Base-by-base conservation (phyloP, 2,888 invertebrate species). In the Microplitis manilae region DNA sequence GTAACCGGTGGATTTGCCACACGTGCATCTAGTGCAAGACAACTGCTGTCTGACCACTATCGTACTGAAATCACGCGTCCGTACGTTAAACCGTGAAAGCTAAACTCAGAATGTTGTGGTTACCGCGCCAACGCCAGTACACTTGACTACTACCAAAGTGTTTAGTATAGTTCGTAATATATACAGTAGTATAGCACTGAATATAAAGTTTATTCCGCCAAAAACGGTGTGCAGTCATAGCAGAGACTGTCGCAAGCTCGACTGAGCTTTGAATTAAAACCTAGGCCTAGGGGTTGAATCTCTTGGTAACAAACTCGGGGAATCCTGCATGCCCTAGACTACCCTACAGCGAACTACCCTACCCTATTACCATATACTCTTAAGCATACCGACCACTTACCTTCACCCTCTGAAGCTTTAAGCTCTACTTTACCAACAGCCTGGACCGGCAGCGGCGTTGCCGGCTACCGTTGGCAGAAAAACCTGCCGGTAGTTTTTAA, bases 51-150 rank as follows among this genome's bases (percentile, higher is more conserved):
- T 76, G 79, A 81, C 77, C 79, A 80, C 82, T 79, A 81, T 79
- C 78, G 79, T 76, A 64, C 79, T 77, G 79, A 78, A 77, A 84
- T 83, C 83, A 79, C 81, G 81, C 81, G 20, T 65, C 20, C 7
- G 65, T 30, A 30, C 30, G 81, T 60, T 74, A 74, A 65, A 74
- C 74, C 60, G 68, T 59, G 59, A 74, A 67, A 60, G 50, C 50
- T 50, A 8, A 50, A 50, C 50, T 50, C 65, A 20, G 65, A 65
- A 65, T 20, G 20, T 67, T 62, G 64, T 61, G 72, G 15, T 73
- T 62, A 15, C 9, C 17, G 64, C 38, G 38, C 39, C 50, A 73
- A 41, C 73, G 73, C 73, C 59, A 20, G 20, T 30, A 65, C 15
- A 30, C 65, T 13, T 65, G 9, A 30, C 65, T 71, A 41, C 38